Evolutionary conservation across 1,140 invertebrate genomes (phyloP), one percentile per base, ranked within the genome.

Genomic region (Euborellia annulipes): DNA sequence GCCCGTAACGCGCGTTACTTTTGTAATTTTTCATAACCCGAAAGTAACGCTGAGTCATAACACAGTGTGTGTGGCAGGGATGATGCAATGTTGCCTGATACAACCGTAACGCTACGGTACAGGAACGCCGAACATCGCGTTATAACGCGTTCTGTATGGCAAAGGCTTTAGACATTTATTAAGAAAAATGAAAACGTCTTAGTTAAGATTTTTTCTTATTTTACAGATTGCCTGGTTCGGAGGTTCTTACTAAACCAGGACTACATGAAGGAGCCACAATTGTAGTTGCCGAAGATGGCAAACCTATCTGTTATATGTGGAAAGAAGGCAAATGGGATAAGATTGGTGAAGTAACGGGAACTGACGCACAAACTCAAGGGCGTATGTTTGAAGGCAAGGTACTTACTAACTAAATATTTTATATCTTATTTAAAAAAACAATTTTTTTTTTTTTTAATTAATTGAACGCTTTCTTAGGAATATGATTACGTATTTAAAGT

Each of bases 401-500:
- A 57, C 30, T 46, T 53, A 3, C 7, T 19, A 16, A 4, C 3
- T 22, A 41, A 11, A 13, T 19, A 23, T 23, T 9, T 20, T 41
- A 46, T 11, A 20, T 13, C 20, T 39, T 21, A 6, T 20, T 38
- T 38, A 16, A 6, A 38, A 38, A 38, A 6, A 38, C 4, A 38
- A 38, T 17, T 20, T 6, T n/a, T 9, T n/a, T n/a, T 34, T 9
- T 34, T n/a, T 34, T 16, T 4, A 20, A 17, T 20, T 6, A 6
- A 16, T 20, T 38, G 36, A 38, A 38, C 8, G 8, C 41, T 37
- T 46, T 66, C 67, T 48, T 58, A 84, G 73, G 81, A 89, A 56
- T 96, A 96, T 61, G 93, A 97, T 67, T 95, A 79, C 66, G 91
- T 96, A 16, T 97, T 97, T 62, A 82, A 76, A 51, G 87, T 98